Evolutionary conservation across 2,888 invertebrate species (phyloP), one percentile per base, ranked within the genome.

Genomic region (Drosophila atripex): DNA sequence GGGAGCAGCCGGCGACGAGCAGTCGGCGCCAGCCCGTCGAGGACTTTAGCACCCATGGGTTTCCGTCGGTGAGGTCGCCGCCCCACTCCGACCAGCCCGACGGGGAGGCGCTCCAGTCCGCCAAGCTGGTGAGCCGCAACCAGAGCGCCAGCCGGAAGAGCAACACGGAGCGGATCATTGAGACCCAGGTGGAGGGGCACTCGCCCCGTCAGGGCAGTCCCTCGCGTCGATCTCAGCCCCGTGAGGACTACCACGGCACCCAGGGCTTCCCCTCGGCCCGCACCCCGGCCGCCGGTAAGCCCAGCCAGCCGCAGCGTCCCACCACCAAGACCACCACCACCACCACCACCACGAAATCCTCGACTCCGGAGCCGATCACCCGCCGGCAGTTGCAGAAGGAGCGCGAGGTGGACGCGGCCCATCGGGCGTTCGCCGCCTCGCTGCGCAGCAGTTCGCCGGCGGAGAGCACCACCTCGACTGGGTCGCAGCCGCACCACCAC

Each of bases 391-490:
- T 89, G 68, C 79, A 80, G 11, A 89, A 90, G 72, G 91, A 91
- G 52, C 90, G 90, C 28, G 89, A 89, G 55, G 89, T 88, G 30
- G 95, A 95, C 86, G 94, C 95, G 0, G 93, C 95, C 1, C 96
- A 96, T 86, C 94, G 95, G 76, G 95, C 95, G 0, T 96, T 96
- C 92, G 96, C 95, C 0, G 93, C 95, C 61, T 94, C 95, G 5
- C 91, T 96, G 49, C 93, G 96, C 30, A 93, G 95, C 66, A 93
- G 94, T 38, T 94, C 94, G 7, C 93, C 93, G 71, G 93, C 93
- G n/a, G 93, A 94, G 0, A 93, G 93, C 43, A 69, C 71, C 39
- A 65, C 65, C 12, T 87, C 88, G 16, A 71, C 56, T 3, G 83
- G 86, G 0, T 77, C 86, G 11, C 79, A 79, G 21, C 46, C 14